Base-by-base conservation (phyloP, 2,888 invertebrate species). In the Scaptomyza caliginosa region DNA sequence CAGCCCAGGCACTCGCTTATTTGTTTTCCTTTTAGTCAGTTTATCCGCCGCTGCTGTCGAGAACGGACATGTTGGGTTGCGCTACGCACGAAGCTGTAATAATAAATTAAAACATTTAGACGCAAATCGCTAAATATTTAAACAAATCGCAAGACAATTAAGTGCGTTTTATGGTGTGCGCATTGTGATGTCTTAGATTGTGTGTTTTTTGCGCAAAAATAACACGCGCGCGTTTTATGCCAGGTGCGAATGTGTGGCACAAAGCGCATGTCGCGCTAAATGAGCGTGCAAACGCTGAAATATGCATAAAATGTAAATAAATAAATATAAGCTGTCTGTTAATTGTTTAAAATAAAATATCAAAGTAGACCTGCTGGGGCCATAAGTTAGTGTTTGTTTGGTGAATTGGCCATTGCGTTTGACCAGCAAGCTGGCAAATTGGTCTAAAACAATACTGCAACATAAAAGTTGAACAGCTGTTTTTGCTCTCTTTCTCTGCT, bases 221-320 rank as follows among this genome's bases (percentile, higher is more conserved):
- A 23, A 24, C 2, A 30, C 16, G 38, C 38, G 42, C 50, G 34
- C 40, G 6, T 46, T 26, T 46, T 42, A 36, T 26, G 40, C 17
- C 13, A 39, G 19, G 13, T 45, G 49, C 78, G 76, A 84, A 84
- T 56, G 75, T 48, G 55, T 45, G 34, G 40, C 63, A 66, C 65
- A 81, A 83, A 85, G 67, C 59, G 48, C 52, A 79, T 56, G 26
- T 52, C 46, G 52, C 65, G 88, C 66, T 86, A 77, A 83, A 76
- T 28, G 46, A 64, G 74, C 59, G 68, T 79, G 83, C 50, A 43
- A 74, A 43, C 55, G 55, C 59, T 17, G 10, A 45, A 79, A 64
- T 55, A 21, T 42, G 43, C 34, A 48, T 57, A 51, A 70, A 72
- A 83, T 86, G 81, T 88, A 80, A 86, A 83, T 87, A 83, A 86